Evolutionary conservation across 2,888 invertebrate genomes (phyloP), one percentile per base, ranked within the genome.

Genomic region (Heliconius hortense): DNA sequence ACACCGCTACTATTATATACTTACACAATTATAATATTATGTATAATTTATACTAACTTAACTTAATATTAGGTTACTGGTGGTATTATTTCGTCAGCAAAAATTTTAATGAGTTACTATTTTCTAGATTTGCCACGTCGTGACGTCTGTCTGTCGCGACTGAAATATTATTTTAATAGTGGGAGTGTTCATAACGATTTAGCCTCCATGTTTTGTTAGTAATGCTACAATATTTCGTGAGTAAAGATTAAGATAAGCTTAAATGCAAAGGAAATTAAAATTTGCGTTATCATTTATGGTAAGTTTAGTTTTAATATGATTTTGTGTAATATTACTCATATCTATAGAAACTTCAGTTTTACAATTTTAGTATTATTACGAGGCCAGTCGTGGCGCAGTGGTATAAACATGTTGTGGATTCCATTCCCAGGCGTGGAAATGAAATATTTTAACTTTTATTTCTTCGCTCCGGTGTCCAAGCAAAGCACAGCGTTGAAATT

Each of bases 231-330:
- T 85, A 87, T 86, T 87, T 88, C 88, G 87, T 89, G 88, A 85
- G 84, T 82, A 83, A 82, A 82, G 87, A 86, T 84, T 86, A 79
- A 87, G 89, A 89, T 89, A 88, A 87, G 86, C 88, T 82, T 87
- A 86, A 84, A 86, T 83, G 85, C 74, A 73, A 68, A 75, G 76
- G 76, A 78, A 80, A 80, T 79, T 80, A 79, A 80, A 85, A 80
- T 73, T 77, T 74, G 71, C 39, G 72, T 74, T 73, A 74, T 76
- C 76, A 69, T 76, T 73, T 79, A 70, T 59, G 64, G 73, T 62
- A 43, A 31, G 63, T 56, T 72, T 67, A 67, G 74, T 73, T 71
- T 35, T 60, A 63, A 60, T 67, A 70, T 74, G 48, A 76, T 70
- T 71, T 67, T 70, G 66, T 71, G 59, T 71, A 71, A 76, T 66